Evolutionary conservation across 2,113 vertebrate genomes (phyloP), one percentile per base, ranked within the genome.

Genomic region (Sebastes schlegelii): DNA sequence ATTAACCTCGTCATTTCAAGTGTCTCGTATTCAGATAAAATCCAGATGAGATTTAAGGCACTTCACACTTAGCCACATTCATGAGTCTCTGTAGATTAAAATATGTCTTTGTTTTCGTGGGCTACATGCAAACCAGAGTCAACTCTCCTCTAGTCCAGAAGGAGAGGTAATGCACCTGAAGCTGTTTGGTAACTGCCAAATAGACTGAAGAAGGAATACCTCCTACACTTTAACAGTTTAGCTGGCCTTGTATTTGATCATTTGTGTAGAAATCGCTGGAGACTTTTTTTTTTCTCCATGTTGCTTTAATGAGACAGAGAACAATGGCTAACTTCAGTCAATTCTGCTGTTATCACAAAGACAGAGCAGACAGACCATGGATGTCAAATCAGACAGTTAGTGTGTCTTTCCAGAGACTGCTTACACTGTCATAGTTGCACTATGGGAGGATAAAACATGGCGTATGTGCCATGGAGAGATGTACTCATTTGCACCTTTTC

Each of bases 231-330:
- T 34, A 34, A 4, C 34, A 34, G 34, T 34, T 34, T 34, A 34
- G 34, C 34, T 34, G 4, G 34, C 34, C 14, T 21, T 63, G 40
- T 12, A n/a, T 64, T 45, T 45, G 17, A 45, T 64, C 14, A 58
- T 16, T 34, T 14, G 3, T 72, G 12, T 16, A 21, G 11, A 72
- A 58, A 72, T 58, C 1, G 7, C 34, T 34, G 34, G 34, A 34
- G 34, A 34, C 34, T 34, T 34, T 34, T 34, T 34, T 34, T 34
- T 34, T 67, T 57, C 14, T 34, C 43, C 19, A 4, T 14, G 16
- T 21, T 51, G 17, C 43, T 69, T 42, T 51, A 62, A 70, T 43
- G 57, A 52, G 77, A 43, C n/a, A 2, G 17, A 40, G 75, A 70
- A 62, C n/a, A 42, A 42, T 7, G 5, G 55, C 55, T 69, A 51